Percentiles rank a stretch among this genome's conserved stretches.
These are phyloP conservation scores for Pangasius larnaudii DNA, from an alignment of 2,797 vertebrate species.

Conservation along the genomic window DNA sequence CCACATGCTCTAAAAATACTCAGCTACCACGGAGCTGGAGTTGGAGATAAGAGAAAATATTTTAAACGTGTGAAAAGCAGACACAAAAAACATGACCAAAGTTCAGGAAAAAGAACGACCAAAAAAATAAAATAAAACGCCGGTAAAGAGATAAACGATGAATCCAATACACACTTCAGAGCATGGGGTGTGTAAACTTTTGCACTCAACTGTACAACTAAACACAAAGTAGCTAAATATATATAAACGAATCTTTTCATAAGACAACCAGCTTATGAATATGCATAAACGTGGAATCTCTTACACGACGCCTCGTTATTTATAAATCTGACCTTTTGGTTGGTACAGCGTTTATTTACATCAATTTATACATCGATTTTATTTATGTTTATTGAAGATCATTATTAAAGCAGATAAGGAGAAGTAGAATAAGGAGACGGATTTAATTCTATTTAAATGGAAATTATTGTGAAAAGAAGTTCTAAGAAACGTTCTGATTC, in stretches of 20 bases:
- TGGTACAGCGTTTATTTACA: neutral
- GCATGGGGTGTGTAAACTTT: neutral
- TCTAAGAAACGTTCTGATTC: neutral
- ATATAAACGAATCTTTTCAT: slow-evolving; percentile 29
- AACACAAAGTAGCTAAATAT: neutral
- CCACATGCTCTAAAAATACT: too few relatives aligned
- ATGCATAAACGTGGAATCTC: slow-evolving; percentile 36
- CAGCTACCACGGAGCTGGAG: too few relatives aligned
- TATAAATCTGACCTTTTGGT: neutral
- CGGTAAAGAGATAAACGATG: neutral
- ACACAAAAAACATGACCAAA: neutral
- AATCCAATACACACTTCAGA: neutral
- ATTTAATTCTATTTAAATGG: neutral
- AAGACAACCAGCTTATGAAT: slow-evolving; percentile 58
- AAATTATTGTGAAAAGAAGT: neutral
- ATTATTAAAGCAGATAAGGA: neutral
- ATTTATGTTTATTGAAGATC: neutral
- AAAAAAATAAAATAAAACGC: too few relatives aligned
- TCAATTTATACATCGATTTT: neutral
- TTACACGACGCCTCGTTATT: neutral
- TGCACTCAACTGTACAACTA: neutral
- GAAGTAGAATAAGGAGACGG: neutral
- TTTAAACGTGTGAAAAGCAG: neutral
- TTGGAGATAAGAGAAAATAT: neutral
- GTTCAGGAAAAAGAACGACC: neutral